phyloP scores from a whole-genome alignment of 1,140 invertebrate species.

The Pseudomyrmex gracilis region DNA sequence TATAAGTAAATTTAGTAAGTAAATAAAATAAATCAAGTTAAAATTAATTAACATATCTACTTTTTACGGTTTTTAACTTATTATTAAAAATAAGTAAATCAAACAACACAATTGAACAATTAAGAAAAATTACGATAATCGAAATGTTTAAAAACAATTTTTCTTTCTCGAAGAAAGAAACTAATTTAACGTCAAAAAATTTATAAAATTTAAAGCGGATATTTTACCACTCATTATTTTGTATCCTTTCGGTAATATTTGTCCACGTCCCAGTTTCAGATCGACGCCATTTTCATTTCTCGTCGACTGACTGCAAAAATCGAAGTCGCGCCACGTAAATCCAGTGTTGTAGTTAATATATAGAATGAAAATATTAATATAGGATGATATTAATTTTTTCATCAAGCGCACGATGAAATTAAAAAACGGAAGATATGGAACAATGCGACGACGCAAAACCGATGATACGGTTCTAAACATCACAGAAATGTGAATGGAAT shows the following conservation, averaged over 20 bases:
- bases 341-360: slow-evolving; percentile 50
- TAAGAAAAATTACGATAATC: background rate
- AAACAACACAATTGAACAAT: background rate
- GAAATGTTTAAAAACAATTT: background rate
- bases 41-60: background rate
- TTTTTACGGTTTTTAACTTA: too few relatives aligned
- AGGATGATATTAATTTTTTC: background rate
- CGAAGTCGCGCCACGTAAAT: slow-evolving; percentile 31
- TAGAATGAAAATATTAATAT: slow-evolving; percentile 35
- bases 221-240: slow-evolving; percentile 84
- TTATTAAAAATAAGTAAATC: too few relatives aligned
- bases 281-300: slow-evolving; percentile 82
- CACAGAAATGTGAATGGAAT: background rate
- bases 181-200: background rate
- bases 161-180: background rate
- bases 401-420: too few relatives aligned
- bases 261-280: slow-evolving; percentile 90
- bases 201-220: background rate
- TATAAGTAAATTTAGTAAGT: background rate
- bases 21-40: background rate
- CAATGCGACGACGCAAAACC: slow-evolving; percentile 15
- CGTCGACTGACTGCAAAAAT: slow-evolving; percentile 78
- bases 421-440: background rate
- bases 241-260: slow-evolving; percentile 91
- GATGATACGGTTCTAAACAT: slow-evolving; percentile 35